These are phyloP conservation scores for Eupithecia tripunctaria DNA, from an alignment of 2,888 invertebrate genomes.

Conservation along the genomic window DNA sequence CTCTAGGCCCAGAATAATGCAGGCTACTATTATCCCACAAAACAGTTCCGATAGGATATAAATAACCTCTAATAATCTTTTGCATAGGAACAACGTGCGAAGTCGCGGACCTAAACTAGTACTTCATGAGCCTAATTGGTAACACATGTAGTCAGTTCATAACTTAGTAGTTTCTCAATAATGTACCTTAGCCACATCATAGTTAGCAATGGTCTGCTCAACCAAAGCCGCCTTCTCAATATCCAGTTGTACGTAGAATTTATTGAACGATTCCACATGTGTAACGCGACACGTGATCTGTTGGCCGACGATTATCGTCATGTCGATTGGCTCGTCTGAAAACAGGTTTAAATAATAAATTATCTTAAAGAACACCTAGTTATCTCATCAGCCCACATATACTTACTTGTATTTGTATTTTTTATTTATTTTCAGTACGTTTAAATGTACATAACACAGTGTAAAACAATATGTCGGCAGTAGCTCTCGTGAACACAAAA, in stretches of 20 bases:
- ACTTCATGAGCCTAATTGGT: neutral
- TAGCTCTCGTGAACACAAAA: too few species aligned
- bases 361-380: neutral
- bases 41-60: too few species aligned
- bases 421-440: too few species aligned
- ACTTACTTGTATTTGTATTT: too few species aligned
- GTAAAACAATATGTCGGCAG: too few species aligned
- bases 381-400: neutral
- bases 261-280: slow-evolving; percentile 71
- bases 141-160: neutral
- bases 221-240: slow-evolving; percentile 73
- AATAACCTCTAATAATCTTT: too few species aligned
- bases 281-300: slow-evolving; percentile 76
- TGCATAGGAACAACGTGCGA: too few species aligned
- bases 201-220: slow-evolving; percentile 69
- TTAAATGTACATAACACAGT: too few species aligned
- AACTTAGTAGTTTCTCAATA: neutral
- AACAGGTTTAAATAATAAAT: slow-evolving; percentile 34
- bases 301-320: slow-evolving; percentile 76
- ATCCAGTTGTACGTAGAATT: slow-evolving; percentile 74
- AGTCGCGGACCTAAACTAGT: too few species aligned
- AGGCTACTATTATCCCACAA: too few species aligned
- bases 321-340: slow-evolving; percentile 78
- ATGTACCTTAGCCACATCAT: slow-evolving; percentile 63
- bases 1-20: too few species aligned